These are phyloP conservation scores for Trididemnum nubilum DNA, from an alignment of 23 tunicate species.

Conservation along the genomic window DNA sequence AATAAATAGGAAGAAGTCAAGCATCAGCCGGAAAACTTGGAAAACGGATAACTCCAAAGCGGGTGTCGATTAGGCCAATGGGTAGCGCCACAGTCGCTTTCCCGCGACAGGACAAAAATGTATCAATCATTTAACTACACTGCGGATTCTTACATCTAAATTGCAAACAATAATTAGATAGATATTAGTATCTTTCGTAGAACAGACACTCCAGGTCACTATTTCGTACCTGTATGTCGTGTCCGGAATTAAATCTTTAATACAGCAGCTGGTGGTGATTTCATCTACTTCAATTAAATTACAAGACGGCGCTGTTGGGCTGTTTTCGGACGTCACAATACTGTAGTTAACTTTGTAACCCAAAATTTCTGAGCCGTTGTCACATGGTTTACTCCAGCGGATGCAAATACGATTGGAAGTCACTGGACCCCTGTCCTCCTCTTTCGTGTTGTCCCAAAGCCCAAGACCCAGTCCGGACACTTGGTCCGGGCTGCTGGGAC, in stretches of 20 bases:
- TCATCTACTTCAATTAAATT: conserved; percentile 27
- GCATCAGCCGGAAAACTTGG: too few relatives aligned
- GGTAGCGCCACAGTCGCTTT: too few relatives aligned
- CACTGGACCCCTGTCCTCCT: conserved; percentile 5
- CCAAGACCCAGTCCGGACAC: conserved; percentile 32
- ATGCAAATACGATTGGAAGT: not conserved
- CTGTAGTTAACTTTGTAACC: conserved; percentile 29
- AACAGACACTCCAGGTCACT: not conserved
- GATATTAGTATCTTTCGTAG: not conserved
- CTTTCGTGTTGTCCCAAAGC: not conserved
- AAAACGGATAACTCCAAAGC: too few relatives aligned
- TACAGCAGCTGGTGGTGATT: not conserved
- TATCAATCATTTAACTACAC: too few relatives aligned
- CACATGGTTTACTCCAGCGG: conserved; percentile 58
- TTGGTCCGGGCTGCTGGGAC: conserved; percentile 44
- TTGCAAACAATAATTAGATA: too few relatives aligned
- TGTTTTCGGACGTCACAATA: not conserved
- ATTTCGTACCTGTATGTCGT: conserved; percentile 52
- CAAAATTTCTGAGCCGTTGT: conserved; percentile 58
- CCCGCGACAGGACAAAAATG: too few relatives aligned
- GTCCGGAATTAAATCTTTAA: conserved; percentile 44
- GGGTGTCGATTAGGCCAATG: too few relatives aligned
- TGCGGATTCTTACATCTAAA: too few relatives aligned
- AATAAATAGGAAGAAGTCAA: too few relatives aligned
- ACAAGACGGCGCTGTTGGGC: not conserved